Evolutionary conservation across 64 coral and sea anemone genomes (phyloP), one percentile per base, ranked within the genome.

Genomic region (Porites lutea): DNA sequence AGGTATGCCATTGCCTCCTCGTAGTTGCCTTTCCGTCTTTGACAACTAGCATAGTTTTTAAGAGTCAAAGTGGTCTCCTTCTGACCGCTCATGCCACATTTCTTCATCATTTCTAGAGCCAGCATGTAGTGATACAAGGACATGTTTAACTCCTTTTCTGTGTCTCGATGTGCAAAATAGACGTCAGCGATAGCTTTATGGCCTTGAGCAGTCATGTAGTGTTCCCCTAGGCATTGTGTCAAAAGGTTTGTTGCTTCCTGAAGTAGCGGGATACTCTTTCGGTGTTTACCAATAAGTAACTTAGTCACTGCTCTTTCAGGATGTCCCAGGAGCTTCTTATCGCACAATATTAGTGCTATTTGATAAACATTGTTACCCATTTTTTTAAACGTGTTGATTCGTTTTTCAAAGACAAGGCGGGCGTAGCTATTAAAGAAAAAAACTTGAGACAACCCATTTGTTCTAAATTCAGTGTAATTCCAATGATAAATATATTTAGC

Each of bases 341-440:
- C 0, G 48, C 45, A 21, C 2, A 83, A 37, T 19, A 46, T 37
- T 6, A 37, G 48, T 2, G 52, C n/a, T 55, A 48, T 48, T 27
- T 80, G 19, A 4, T 80, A 48, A 51, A 75, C 73, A 0, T 0
- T 6, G 2, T 83, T 8, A 4, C 13, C 12, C 5, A 10, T 1
- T 51, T 8, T 11, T 78, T 54, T 45, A 8, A 22, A 71, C 20
- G 27, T 44, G 10, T 1, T 7, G 43, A 27, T 10, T 9, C 59
- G 4, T 67, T 89, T 66, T 66, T 66, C 79, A 19, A 64, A 71
- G 45, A 76, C 47, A 54, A 86, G 75, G 55, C 90, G 90, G 22
- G 65, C 75, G n/a, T 84, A 70, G 48, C 89, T 91, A 13, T 84
- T 91, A 13, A 57, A 54, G 49, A 91, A 91, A 3, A 80, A 37